Conservation (phyloP, 1,140 invertebrate species). For the Papilio polyxenes region DNA sequence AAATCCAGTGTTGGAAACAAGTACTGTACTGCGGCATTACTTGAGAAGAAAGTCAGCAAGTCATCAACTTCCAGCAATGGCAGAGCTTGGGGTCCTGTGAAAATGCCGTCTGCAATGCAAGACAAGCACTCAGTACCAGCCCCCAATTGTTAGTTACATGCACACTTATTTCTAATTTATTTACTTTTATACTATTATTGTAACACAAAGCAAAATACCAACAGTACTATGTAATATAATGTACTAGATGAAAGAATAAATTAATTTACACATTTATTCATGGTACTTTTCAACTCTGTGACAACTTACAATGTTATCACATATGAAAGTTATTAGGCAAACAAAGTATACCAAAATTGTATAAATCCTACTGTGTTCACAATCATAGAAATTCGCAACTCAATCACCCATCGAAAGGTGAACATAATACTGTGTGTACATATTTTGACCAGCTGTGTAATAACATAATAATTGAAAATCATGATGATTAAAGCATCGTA, state of each 20-base stretch:
- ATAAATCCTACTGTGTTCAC: no score
- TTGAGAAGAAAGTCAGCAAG: constrained; percentile 72
- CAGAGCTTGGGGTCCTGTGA: constrained; percentile 64
- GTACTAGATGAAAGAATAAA: background rate
- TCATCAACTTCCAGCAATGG: constrained; percentile 70
- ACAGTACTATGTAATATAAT: background rate
- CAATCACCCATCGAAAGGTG: no score
- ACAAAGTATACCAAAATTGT: no score
- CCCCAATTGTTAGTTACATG: constrained; percentile 38
- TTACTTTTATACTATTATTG: background rate
- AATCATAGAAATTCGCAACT: no score
- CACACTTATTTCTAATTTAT: constrained; percentile 3
- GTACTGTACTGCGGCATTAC: constrained; percentile 73
- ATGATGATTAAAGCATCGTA: background rate
- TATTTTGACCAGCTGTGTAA: no score
- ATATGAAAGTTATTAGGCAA: no score
- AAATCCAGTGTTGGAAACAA: constrained; percentile 67
- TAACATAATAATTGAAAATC: background rate
- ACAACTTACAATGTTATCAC: no score
- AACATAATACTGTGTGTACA: no score
- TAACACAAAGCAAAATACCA: background rate
- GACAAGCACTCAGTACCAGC: constrained; percentile 48
- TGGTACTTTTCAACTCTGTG: no score
- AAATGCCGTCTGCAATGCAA: constrained; percentile 64
- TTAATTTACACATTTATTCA: no score